Percentiles rank a stretch among this genome's conserved stretches.
Evolutionary conservation across 2,888 invertebrate species (phyloP).

Genomic region (Dorcus hopei): DNA sequence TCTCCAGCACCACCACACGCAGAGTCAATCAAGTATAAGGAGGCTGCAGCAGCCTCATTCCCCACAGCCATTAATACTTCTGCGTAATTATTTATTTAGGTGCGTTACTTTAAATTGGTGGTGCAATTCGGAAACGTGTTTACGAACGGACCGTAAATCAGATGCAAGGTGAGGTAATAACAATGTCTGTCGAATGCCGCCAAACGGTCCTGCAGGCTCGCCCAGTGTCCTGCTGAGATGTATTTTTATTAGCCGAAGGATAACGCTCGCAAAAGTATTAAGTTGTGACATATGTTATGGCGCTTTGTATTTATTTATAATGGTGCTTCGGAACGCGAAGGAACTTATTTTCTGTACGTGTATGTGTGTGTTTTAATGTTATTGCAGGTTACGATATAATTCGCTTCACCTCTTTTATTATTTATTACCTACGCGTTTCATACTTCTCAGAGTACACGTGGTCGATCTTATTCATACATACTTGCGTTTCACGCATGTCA

Average conservation of each 20-base stretch:
- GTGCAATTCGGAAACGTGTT: constrained; percentile 13
- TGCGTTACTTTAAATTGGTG: no score
- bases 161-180: constrained; percentile 31
- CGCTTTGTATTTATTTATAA: constrained; percentile 15
- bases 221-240: constrained; percentile 26
- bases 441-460: no score
- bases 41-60: no score
- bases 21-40: not conserved
- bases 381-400: not conserved
- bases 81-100: no score
- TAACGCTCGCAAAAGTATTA: constrained; percentile 24
- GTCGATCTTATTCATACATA: no score
- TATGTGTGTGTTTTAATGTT: not conserved
- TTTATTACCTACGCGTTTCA: no score
- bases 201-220: constrained; percentile 28
- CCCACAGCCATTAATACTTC: no score
- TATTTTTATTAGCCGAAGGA: constrained; percentile 19
- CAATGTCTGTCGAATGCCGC: constrained; percentile 29
- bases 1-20: not conserved
- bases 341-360: not conserved
- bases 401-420: no score
- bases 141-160: constrained; percentile 27
- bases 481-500: no score
- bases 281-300: constrained; percentile 29
- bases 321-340: constrained; percentile 8